Conservation (phyloP, 1,140 invertebrate species). For the Sinella curviseta region DNA sequence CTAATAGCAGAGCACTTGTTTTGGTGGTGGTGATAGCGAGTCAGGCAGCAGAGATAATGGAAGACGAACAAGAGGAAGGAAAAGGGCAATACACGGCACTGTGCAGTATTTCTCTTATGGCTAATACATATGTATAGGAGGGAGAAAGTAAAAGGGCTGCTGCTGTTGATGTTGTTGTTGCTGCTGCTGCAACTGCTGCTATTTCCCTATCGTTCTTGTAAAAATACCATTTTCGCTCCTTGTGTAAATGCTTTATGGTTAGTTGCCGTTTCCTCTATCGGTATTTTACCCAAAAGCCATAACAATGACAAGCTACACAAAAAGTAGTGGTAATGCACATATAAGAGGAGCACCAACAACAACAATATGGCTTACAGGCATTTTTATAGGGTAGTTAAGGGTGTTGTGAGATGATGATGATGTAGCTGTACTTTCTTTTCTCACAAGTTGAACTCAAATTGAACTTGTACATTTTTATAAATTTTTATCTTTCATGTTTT, state of each 20-base stretch:
- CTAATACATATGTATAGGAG: background rate
- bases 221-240: background rate
- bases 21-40: too few relatives aligned
- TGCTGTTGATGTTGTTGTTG: too few relatives aligned
- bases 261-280: slow-evolving; percentile 7
- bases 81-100: background rate
- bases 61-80: background rate
- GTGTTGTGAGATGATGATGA: background rate
- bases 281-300: slow-evolving; percentile 13
- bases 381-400: background rate
- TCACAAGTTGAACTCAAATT: background rate
- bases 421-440: background rate
- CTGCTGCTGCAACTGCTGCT: too few relatives aligned
- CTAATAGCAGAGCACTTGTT: too few relatives aligned
- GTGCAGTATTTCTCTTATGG: background rate
- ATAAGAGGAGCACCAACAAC: background rate
- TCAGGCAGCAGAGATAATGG: background rate
- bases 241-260: slow-evolving; percentile 15
- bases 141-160: too few relatives aligned
- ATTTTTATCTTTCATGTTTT: background rate
- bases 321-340: background rate
- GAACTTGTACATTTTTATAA: background rate
- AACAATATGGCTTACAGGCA: background rate
- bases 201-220: background rate
- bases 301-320: background rate